phyloP scores from a whole-genome alignment of 2,113 vertebrate species.

The Chionis minor region DNA sequence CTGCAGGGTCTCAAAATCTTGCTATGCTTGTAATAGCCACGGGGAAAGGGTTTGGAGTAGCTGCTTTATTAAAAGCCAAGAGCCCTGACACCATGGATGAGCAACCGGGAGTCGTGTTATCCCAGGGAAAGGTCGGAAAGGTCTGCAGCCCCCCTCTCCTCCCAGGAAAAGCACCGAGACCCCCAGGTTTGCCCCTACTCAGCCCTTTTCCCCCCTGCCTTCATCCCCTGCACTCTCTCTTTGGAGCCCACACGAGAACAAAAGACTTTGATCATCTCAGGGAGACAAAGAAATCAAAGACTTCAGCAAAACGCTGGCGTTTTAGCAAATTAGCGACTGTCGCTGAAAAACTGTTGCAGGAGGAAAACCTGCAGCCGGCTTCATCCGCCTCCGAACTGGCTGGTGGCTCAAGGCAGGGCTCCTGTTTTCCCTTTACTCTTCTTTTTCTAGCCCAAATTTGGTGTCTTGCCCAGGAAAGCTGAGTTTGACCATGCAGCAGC shows the following conservation, averaged over 20 bases:
- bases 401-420: neutral
- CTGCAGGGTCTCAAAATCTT: neutral
- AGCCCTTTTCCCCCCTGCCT: accelerated
- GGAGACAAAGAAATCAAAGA: constrained; percentile 62
- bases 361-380: neutral
- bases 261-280: constrained; percentile 38
- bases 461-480: accelerated
- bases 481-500: neutral
- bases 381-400: accelerated
- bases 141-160: no score
- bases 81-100: neutral
- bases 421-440: neutral
- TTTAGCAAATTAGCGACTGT: neutral
- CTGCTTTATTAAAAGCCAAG: neutral
- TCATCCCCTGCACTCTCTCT: neutral
- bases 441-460: neutral
- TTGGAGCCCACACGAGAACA: neutral
- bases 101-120: neutral
- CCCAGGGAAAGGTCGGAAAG: neutral
- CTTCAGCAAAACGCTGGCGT: neutral
- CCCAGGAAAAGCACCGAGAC: accelerated
- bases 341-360: neutral
- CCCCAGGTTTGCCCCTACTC: neutral
- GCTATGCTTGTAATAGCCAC: neutral
- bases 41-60: neutral